phyloP scores from a whole-genome alignment of 1,140 invertebrate species.

The Drosophila baimaii region DNA sequence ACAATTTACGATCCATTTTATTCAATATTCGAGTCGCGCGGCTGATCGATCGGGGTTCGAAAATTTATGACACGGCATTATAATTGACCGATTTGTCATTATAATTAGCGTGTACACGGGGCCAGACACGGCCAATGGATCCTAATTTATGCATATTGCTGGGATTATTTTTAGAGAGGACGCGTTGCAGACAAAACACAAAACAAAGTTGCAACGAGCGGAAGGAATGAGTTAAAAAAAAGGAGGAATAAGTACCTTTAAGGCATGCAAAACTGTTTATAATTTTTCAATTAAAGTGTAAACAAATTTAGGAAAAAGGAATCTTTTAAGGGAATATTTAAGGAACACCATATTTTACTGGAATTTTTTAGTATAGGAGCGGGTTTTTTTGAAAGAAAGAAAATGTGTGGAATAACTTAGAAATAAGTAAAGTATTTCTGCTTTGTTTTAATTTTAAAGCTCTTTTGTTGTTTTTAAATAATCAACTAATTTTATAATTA shows the following conservation, averaged over 20 bases:
- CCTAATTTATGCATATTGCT: conserved; percentile 66
- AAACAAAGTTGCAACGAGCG: conserved; percentile 34
- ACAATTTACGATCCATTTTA: conserved; percentile 74
- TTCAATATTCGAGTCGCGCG: conserved; percentile 70
- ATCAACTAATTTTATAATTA: too few relatives aligned
- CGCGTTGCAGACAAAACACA: conserved; percentile 2
- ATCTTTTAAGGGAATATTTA: neutral
- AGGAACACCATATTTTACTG: neutral
- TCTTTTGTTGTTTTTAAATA: too few relatives aligned
- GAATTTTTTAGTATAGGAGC: neutral
- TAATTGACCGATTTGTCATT: conserved; percentile 83
- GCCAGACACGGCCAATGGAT: conserved; percentile 12
- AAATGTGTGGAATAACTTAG: too few relatives aligned
- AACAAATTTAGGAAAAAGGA: conserved; percentile 3
- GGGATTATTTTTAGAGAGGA: conserved; percentile 65
- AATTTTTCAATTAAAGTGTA: conserved; percentile 1
- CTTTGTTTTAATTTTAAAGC: too few relatives aligned
- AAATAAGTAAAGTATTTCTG: too few relatives aligned
- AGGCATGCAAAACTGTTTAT: neutral
- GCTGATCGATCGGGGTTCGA: conserved; percentile 68
- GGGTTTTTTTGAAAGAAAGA: neutral
- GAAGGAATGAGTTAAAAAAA: conserved; percentile 16
- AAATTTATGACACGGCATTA: conserved; percentile 81
- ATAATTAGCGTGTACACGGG: conserved; percentile 70
- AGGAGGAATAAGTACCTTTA: neutral